Conservation (phyloP, 2,797 vertebrate genomes). For the Karalla daura region DNA sequence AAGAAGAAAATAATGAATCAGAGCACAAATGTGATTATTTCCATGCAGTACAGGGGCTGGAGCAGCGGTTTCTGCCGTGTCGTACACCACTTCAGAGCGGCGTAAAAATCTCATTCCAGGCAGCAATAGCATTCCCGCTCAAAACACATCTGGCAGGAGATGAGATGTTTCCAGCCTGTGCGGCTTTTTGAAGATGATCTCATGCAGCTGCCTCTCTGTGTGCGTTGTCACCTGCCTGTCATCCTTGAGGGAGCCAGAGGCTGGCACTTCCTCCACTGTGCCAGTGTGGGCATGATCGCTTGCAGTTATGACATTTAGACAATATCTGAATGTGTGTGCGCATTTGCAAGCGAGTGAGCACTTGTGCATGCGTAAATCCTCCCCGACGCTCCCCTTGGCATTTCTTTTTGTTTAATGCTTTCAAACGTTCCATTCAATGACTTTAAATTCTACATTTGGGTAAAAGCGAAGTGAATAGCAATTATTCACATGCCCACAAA, state of each 20-base stretch:
- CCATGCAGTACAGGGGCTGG: no score
- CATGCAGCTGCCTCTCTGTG: conserved; percentile 42
- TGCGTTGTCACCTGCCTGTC: conserved; percentile 63
- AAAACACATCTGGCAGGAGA: conserved; percentile 6
- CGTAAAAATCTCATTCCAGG: conserved; percentile 21
- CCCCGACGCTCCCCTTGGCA: conserved; percentile 19
- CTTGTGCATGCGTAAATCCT: conserved; percentile 13
- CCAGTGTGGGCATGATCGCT: conserved; percentile 49
- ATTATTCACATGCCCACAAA: not conserved
- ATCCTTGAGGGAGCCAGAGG: conserved; percentile 51
- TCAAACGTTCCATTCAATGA: conserved; percentile 22
- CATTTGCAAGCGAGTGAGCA: conserved; percentile 12
- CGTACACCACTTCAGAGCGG: not conserved
- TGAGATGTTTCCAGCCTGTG: not conserved
- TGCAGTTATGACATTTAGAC: conserved; percentile 45
- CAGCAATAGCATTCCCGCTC: conserved; percentile 8
- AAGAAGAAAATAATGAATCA: no score
- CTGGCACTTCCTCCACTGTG: conserved; percentile 51
- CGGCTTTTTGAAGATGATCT: conserved; percentile 41
- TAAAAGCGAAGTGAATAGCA: conserved; percentile 24
- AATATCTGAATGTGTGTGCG: conserved; percentile 12
- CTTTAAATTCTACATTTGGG: conserved; percentile 16
- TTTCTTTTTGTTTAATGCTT: conserved; percentile 10
- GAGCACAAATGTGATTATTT: no score
- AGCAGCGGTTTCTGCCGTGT: not conserved